phyloP scores from a whole-genome alignment of 1,140 invertebrate species.

The Littorina saxatilis region DNA sequence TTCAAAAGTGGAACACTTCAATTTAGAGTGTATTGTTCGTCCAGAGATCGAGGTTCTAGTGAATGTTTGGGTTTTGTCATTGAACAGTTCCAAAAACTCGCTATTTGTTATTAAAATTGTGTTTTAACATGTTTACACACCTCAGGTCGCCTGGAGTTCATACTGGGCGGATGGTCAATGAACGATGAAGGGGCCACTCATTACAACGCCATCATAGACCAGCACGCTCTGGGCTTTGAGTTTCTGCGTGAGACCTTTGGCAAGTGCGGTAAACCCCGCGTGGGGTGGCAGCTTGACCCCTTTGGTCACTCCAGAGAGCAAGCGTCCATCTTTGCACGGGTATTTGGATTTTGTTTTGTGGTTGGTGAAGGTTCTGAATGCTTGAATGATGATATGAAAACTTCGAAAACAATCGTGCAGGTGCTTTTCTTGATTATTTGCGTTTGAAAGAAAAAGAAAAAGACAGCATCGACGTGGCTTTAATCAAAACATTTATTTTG shows the following conservation, averaged over 20 bases:
- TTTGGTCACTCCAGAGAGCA: constrained; percentile 93
- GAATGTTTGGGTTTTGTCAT: no score
- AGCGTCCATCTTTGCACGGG: constrained; percentile 88
- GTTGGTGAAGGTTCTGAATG: no score
- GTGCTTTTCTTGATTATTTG: neutral
- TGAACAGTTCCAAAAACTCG: no score
- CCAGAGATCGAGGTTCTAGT: neutral
- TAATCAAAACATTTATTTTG: no score
- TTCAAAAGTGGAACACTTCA: no score
- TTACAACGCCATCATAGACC: constrained; percentile 95
- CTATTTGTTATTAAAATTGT: no score
- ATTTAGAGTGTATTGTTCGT: no score
- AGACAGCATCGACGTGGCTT: no score
- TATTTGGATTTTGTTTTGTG: neutral
- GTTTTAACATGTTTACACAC: no score
- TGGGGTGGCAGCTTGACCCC: constrained; percentile 96
- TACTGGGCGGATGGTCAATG: constrained; percentile 90
- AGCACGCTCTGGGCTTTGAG: constrained; percentile 83
- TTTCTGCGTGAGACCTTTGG: constrained; percentile 90
- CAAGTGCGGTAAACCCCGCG: constrained; percentile 85
- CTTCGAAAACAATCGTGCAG: neutral
- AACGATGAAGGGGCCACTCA: constrained; percentile 95
- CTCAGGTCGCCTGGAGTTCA: constrained; percentile 89
- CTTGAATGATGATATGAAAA: no score
- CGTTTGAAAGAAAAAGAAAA: no score